A percentile compares a stretch with the other conserved stretches of the same genome.
Conservation (phyloP, 2,797 vertebrate genomes). For the Eidolon dupreanum region DNA sequence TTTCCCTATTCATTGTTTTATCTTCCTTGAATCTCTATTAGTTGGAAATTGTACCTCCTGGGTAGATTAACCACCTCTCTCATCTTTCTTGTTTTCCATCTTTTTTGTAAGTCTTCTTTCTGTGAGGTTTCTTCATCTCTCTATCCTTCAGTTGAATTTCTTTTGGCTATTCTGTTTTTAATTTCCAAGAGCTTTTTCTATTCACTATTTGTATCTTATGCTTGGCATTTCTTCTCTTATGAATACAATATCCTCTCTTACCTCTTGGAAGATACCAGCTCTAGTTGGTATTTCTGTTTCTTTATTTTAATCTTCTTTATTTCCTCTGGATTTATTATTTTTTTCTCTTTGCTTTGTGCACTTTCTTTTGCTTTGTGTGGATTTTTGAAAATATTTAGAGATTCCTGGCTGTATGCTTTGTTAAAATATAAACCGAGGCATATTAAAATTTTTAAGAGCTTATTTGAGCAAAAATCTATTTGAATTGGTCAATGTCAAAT, state of each 20-base stretch:
- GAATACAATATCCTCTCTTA: neutral
- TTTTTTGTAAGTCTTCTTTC: neutral
- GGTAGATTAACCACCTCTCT: neutral
- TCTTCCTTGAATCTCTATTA: conserved; percentile 18
- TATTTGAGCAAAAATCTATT: neutral
- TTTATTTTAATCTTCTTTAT: neutral
- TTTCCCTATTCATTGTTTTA: neutral
- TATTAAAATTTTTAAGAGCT: neutral
- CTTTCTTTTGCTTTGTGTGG: neutral
- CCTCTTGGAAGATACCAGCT: neutral
- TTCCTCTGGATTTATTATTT: neutral
- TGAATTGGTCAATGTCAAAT: neutral
- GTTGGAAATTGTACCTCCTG: neutral
- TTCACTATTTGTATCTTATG: neutral
- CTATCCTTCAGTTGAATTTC: neutral
- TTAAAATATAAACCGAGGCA: neutral
- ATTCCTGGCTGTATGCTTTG: neutral
- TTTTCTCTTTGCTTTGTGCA: neutral
- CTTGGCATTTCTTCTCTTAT: neutral
- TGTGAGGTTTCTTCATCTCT: conserved; percentile 21
- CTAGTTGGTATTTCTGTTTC: neutral
- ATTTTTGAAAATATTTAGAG: neutral
- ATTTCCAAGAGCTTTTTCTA: conserved; percentile 15
- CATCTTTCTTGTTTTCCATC: neutral
- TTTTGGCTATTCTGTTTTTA: neutral